Evolutionary conservation across 1,140 invertebrate genomes (phyloP).

Genomic region (Lethrus apterus): DNA sequence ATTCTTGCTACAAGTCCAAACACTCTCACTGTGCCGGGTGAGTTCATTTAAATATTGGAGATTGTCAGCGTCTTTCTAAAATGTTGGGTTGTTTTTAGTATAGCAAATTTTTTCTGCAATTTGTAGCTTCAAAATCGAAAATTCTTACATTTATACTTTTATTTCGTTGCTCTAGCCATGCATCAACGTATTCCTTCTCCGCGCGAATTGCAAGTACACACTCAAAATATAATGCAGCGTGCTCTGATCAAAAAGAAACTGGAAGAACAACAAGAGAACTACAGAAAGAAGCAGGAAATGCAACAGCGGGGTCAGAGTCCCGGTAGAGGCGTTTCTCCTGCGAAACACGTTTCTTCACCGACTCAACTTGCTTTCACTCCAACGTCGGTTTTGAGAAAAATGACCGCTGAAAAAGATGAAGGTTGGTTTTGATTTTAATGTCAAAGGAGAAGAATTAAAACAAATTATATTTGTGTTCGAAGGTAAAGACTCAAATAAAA

Average conservation of each 20-base stretch:
- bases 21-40: constrained; percentile 50
- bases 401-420: constrained; percentile 81
- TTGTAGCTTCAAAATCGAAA: too few species aligned
- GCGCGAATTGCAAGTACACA: constrained; percentile 71
- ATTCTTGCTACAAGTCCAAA: constrained; percentile 57
- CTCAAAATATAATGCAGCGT: constrained; percentile 74
- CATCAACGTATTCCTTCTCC: constrained; percentile 71
- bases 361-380: constrained; percentile 79
- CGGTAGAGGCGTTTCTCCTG: constrained; percentile 22
- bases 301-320: constrained; percentile 43
- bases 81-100: too few species aligned
- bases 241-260: constrained; percentile 79
- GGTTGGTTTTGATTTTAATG: constrained; percentile 18
- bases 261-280: constrained; percentile 78
- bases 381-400: constrained; percentile 81
- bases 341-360: constrained; percentile 46
- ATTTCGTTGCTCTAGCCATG: constrained; percentile 52
- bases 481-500: constrained; percentile 29
- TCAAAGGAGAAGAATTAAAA: background rate
- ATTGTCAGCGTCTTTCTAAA: too few species aligned
- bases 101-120: too few species aligned
- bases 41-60: too few species aligned
- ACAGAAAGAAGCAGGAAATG: constrained; percentile 66
- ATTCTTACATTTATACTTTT: background rate
- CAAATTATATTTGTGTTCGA: constrained; percentile 1